Base-by-base conservation (phyloP, 2,113 vertebrate genomes). In the Pandion haliaetus region DNA sequence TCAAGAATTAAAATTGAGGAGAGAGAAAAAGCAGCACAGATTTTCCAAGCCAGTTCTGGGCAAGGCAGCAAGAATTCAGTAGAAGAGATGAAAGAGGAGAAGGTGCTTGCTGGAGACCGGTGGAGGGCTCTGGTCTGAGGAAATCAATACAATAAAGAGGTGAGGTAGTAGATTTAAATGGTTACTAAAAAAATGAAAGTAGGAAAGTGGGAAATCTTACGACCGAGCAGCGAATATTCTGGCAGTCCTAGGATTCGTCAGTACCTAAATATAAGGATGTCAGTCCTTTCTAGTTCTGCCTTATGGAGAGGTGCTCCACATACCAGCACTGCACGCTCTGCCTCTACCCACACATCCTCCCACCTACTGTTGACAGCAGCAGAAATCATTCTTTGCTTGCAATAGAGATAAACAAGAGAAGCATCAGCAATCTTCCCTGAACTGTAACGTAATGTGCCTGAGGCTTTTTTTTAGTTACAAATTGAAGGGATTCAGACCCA, bases 181-280 rank as follows among this genome's bases (percentile, higher is more conserved):
- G 45, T 73, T 95, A 23, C 62, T 47, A 17, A 89, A 96, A 89
- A 82, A 79, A 38, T 23, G 5, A 25, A 78, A 76, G n/a, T 57
- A 84, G 77, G 52, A 59, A 95, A 85, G 59, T 85, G 34, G 70
- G 62, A 91, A 85, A 69, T 94, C 73, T 86, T 90, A 25, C 71
- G 69, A 90, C 63, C 9, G 2, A 95, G 82, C 55, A 83, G 28
- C 4, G 10, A 93, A 93, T 88, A 89, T 91, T 95, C 91, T 96
- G 81, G 44, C 21, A 93, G 58, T 74, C 59, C 28, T 94, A 78
- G 92, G 90, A 82, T 94, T 86, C 95, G 82, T 95, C 92, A 95
- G 69, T 94, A 63, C 55, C 94, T 94, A 97, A 94, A 92, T 88
- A 92, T 78, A 93, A 90, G 71, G n/a, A 70, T 90, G 86, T 95